Conservation (phyloP, 2,797 vertebrate genomes). For the Cyclopterus lumpus region DNA sequence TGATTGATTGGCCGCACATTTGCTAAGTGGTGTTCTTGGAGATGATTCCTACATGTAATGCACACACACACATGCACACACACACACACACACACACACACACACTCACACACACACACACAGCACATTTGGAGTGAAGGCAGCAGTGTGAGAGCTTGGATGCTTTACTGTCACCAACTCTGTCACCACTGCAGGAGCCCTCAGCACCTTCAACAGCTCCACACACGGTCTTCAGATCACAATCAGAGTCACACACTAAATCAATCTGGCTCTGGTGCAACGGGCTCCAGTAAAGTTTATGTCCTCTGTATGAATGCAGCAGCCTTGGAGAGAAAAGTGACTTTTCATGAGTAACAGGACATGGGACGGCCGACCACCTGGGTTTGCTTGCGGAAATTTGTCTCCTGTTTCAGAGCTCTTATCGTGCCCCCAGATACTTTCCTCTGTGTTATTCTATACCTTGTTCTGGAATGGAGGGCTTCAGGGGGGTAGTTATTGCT, state of each 20-base stretch:
- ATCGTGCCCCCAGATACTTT: conserved; percentile 38
- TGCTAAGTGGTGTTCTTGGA: conserved; percentile 18
- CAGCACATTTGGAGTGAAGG: background rate
- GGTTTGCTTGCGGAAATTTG: conserved; percentile 64
- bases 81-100: background rate
- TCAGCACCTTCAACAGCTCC: conserved; percentile 56
- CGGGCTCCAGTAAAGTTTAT: conserved; percentile 45
- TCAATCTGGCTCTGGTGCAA: conserved; percentile 39
- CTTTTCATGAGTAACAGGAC: conserved; percentile 56
- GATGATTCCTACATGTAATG: conserved; percentile 18
- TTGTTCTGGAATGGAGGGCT: conserved; percentile 28
- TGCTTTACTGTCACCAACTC: conserved; percentile 35
- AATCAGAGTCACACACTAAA: conserved; percentile 62
- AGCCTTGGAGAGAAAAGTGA: conserved; percentile 49
- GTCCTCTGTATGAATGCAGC: conserved; percentile 30
- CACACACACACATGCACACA: conserved; percentile 2
- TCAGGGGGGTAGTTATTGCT: conserved; percentile 23
- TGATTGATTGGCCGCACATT: conserved; percentile 25
- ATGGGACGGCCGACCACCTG: conserved; percentile 67
- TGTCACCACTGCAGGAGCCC: conserved; percentile 24
- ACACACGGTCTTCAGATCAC: conserved; percentile 57
- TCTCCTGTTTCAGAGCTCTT: conserved; percentile 70
- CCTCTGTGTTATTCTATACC: conserved; percentile 57
- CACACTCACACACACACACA: background rate
- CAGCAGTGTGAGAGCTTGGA: conserved; percentile 39